phyloP scores from a whole-genome alignment of 2,113 vertebrate species.

The Pogonocichla stellata region DNA sequence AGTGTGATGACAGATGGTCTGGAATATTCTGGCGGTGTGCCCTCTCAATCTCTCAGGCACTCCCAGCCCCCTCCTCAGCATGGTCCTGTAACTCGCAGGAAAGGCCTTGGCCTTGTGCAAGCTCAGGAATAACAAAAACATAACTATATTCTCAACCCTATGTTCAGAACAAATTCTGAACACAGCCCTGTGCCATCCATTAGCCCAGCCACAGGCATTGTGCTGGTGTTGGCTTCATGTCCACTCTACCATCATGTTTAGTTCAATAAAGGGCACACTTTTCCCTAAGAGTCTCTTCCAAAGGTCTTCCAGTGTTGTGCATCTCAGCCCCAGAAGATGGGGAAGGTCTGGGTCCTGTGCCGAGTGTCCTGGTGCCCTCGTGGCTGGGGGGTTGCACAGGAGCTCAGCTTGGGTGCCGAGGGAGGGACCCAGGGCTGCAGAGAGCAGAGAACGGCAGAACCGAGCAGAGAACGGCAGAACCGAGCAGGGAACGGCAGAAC shows the following conservation, averaged over 20 bases:
- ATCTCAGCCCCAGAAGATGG: neutral
- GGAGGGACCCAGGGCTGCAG: no score
- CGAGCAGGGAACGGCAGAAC: no score
- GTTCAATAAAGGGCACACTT: neutral
- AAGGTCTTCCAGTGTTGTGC: fast-evolving
- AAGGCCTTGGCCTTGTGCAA: neutral
- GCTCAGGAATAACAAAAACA: neutral
- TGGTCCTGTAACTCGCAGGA: neutral
- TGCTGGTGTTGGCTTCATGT: fast-evolving
- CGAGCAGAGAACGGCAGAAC: no score
- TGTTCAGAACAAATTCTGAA: neutral
- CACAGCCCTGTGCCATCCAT: neutral
- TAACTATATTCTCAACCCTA: neutral
- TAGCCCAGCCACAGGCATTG: neutral
- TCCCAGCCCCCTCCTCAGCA: neutral
- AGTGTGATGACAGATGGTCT: neutral
- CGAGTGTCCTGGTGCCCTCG: fast-evolving
- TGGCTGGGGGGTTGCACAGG: neutral
- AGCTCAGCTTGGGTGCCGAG: fast-evolving
- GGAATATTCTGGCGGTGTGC: neutral
- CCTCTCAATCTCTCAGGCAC: neutral
- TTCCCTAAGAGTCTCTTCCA: neutral
- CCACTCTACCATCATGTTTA: fast-evolving
- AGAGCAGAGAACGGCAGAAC: no score
- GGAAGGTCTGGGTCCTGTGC: neutral